Evolutionary conservation across 1,140 invertebrate species (phyloP).

Genomic region (Macrosteles quadrilineatus): DNA sequence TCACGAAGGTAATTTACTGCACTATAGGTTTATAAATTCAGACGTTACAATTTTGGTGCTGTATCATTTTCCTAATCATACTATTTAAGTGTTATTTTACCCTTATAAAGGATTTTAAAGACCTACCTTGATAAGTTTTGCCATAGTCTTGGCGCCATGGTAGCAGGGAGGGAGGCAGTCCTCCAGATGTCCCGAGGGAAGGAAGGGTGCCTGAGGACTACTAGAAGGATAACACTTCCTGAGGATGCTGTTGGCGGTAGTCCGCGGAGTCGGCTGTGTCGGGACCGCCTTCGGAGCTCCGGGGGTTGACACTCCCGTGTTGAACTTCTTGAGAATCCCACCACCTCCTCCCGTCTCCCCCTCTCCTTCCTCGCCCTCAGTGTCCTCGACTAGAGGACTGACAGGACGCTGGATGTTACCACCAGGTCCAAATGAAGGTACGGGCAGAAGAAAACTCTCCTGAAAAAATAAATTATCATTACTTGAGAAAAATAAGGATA

Average conservation of each 20-base stretch:
- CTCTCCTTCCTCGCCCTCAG: slow-evolving; percentile 47
- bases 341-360: slow-evolving; percentile 42
- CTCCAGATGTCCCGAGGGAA: slow-evolving; percentile 48
- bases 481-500: slow-evolving; percentile 21
- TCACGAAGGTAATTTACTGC: too few species aligned
- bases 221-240: slow-evolving; percentile 49
- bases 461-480: slow-evolving; percentile 35
- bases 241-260: slow-evolving; percentile 40
- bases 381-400: slow-evolving; percentile 46
- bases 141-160: slow-evolving; percentile 58
- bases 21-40: too few species aligned
- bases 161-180: slow-evolving; percentile 60
- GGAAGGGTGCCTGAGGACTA: slow-evolving; percentile 42
- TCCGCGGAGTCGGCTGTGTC: slow-evolving; percentile 45
- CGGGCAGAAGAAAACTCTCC: slow-evolving; percentile 48
- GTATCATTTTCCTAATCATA: too few species aligned
- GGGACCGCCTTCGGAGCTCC: slow-evolving; percentile 47
- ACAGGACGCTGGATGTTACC: slow-evolving; percentile 47
- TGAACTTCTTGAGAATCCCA: slow-evolving; percentile 38
- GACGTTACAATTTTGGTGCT: too few species aligned
- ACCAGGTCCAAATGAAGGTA: slow-evolving; percentile 48
- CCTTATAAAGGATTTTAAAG: too few species aligned
- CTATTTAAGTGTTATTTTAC: too few species aligned
- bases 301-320: slow-evolving; percentile 20
- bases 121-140: slow-evolving; percentile 58